Evolutionary conservation across 2,888 invertebrate species (phyloP).

Genomic region (Microctonus brassicae): DNA sequence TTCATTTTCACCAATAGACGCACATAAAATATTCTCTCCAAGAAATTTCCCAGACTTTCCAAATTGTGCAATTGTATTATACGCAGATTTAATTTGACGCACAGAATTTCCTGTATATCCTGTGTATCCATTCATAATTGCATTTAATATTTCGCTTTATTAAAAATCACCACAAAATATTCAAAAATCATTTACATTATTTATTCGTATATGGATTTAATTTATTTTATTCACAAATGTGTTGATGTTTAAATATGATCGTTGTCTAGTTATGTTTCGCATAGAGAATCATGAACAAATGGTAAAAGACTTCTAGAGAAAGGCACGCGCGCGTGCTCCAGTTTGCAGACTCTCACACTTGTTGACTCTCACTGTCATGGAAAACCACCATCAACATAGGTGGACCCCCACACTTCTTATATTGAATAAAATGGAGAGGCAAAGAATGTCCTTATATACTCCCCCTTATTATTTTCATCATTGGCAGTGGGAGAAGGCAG

Average conservation of each 20-base stretch:
- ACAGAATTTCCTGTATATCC: background rate
- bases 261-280: background rate
- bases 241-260: background rate
- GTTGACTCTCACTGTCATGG: conserved; percentile 20
- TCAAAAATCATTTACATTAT: background rate
- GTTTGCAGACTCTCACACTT: conserved; percentile 39
- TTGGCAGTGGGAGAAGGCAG: background rate
- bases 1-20: conserved; percentile 8
- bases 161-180: background rate
- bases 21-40: background rate
- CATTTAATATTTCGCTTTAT: background rate
- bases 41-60: conserved; percentile 17
- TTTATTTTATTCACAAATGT: background rate
- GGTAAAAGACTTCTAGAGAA: conserved; percentile 39
- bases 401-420: background rate
- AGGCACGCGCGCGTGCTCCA: conserved; percentile 46
- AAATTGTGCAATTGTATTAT: conserved; percentile 13
- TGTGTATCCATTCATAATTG: conserved; percentile 18
- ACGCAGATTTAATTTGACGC: conserved; percentile 8
- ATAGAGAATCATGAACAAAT: background rate
- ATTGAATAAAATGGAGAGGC: background rate
- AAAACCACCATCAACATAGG: conserved; percentile 15
- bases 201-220: background rate
- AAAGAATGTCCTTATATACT: conserved; percentile 4
- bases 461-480: background rate